A percentile compares a stretch with the other conserved stretches of the same genome.
phyloP scores from a whole-genome alignment of 2,113 vertebrate genomes.

The Colinus virginianus region DNA sequence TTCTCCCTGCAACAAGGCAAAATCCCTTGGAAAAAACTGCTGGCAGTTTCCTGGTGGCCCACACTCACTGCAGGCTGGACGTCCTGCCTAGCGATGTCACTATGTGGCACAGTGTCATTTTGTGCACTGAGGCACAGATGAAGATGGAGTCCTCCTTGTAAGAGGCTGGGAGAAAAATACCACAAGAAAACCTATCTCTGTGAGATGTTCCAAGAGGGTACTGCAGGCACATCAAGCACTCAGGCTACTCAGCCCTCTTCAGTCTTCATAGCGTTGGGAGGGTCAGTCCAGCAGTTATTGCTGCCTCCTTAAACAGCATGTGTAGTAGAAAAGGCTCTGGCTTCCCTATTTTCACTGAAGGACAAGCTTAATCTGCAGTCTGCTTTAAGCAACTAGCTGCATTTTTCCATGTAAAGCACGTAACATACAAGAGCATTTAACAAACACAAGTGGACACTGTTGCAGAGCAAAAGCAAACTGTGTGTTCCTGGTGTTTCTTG shows the following conservation, averaged over 20 bases:
- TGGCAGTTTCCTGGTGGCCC: accelerated
- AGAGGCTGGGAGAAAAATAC: not conserved
- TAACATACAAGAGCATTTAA: not conserved
- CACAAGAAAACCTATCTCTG: not conserved
- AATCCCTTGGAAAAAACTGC: not conserved
- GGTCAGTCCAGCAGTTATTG: not conserved
- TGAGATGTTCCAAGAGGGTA: not conserved
- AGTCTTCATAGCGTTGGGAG: too few relatives aligned
- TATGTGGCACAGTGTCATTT: accelerated
- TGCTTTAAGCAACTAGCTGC: not conserved
- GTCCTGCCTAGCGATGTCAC: not conserved
- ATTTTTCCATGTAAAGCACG: accelerated
- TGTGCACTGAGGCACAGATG: not conserved
- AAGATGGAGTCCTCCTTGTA: not conserved
- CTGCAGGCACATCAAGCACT: not conserved
- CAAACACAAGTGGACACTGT: not conserved
- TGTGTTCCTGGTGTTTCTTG: not conserved
- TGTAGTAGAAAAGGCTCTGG: not conserved
- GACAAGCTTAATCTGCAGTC: not conserved
- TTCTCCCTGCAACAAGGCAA: not conserved
- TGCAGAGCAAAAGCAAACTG: not conserved
- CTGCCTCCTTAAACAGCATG: not conserved
- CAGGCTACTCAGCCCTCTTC: not conserved
- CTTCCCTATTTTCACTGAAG: not conserved
- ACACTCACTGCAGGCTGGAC: not conserved